Evolutionary conservation across 2,888 invertebrate species (phyloP), one percentile per base, ranked within the genome.

Genomic region (Leptopilina syphax): DNA sequence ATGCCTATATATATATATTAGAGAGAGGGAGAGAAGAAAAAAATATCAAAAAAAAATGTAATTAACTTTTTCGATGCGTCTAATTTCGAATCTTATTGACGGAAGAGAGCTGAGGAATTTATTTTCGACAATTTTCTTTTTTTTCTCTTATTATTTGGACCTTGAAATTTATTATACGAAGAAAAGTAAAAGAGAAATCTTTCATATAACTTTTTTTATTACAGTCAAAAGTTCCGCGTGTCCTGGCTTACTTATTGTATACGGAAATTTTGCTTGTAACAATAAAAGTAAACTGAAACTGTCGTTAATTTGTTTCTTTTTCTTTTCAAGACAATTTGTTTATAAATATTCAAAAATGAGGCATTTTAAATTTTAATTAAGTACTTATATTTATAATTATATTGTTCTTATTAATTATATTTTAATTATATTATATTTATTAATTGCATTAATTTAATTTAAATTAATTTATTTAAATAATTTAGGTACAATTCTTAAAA

Each of bases 121-220:
- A 8, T 63, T 63, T 63, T 63, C 9, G 63, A 24, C 60, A n/a
- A 6, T 60, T 60, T 60, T 5, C 44, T 44, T 60, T 60, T n/a
- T 63, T 18, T 63, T 8, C 24, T 63, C 24, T 63, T 24, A 63
- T 63, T 63, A 63, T 8, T 44, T 6, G 18, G 63, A 24, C 18
- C 63, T 63, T 63, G 63, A 63, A 63, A 18, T 63, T 63, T 63
- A 18, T 63, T 63, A 34, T 34, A 9, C 63, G 18, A 18, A 24
- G 8, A 18, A 24, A 63, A 24, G 18, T 24, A 63, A 24, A 9
- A 18, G 80, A 76, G 34, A 50, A 81, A 85, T 84, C 83, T 83
- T 80, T 78, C 67, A 63, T n/a, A 63, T n/a, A 63, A 63, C 63
- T 63, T 63, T 63, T 63, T 63, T 18, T 50, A 50, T 63, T 63